Evolutionary conservation across 2,888 invertebrate genomes (phyloP).

Genomic region (Margaritifera margaritifera): DNA sequence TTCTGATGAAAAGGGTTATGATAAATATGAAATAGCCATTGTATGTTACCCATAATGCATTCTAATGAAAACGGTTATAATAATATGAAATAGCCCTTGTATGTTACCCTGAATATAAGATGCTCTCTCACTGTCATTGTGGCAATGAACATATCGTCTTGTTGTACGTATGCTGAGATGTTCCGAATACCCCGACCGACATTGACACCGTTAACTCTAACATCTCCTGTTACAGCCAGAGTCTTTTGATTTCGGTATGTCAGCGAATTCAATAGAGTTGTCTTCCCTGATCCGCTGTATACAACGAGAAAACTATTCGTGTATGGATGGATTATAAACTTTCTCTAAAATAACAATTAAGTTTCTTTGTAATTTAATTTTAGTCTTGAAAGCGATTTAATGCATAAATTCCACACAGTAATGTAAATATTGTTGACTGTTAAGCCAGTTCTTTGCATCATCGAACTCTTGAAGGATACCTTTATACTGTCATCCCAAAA

Average conservation of each 20-base stretch:
- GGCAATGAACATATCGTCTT: conserved; percentile 93
- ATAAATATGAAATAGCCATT: too few relatives aligned
- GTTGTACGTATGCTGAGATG: conserved; percentile 90
- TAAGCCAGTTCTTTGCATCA: too few relatives aligned
- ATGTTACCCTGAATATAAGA: conserved; percentile 86
- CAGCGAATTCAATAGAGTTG: conserved; percentile 91
- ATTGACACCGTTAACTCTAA: conserved; percentile 79
- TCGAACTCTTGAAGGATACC: too few relatives aligned
- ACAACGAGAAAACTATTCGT: conserved; percentile 78
- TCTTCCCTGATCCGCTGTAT: conserved; percentile 89
- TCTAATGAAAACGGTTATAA: background rate
- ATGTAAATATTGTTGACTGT: too few relatives aligned
- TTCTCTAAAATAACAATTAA: background rate
- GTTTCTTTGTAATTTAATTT: too few relatives aligned
- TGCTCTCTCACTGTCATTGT: conserved; percentile 92
- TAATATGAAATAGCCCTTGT: background rate
- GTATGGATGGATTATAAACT: conserved; percentile 83
- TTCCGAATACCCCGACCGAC: conserved; percentile 65
- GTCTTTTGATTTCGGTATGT: conserved; percentile 83
- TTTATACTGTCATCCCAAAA: too few relatives aligned
- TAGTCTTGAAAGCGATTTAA: too few relatives aligned
- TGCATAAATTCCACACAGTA: too few relatives aligned
- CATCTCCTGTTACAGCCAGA: conserved; percentile 62
- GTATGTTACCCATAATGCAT: too few relatives aligned
- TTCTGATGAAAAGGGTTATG: too few relatives aligned